These are phyloP conservation scores for Percopsis transmontana DNA, from an alignment of 2,113 vertebrate genomes.

Conservation along the genomic window DNA sequence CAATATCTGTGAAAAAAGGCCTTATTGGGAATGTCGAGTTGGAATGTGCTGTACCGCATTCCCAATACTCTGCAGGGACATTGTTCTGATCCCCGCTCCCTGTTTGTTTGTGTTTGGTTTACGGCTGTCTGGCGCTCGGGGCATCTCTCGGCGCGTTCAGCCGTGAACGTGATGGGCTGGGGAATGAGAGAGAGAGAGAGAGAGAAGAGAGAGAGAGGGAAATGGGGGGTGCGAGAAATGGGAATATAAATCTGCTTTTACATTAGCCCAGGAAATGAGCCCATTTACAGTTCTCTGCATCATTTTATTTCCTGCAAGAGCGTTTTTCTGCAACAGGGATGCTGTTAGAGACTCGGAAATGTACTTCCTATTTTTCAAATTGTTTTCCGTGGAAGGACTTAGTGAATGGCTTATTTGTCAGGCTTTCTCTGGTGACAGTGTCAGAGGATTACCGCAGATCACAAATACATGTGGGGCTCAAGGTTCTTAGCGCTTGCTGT, in stretches of 20 bases:
- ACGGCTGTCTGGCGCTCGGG: not conserved
- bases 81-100: too few species aligned
- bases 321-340: slow-evolving; percentile 13
- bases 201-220: not conserved
- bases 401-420: not conserved
- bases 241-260: slow-evolving; percentile 14
- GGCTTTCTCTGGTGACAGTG: not conserved
- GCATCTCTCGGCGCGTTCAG: not conserved
- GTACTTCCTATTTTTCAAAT: not conserved
- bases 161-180: not conserved
- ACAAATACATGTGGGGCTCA: not conserved
- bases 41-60: too few species aligned
- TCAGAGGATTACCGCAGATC: not conserved
- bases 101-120: not conserved
- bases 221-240: slow-evolving; percentile 10
- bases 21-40: too few species aligned
- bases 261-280: slow-evolving; percentile 25
- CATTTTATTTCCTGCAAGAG: slow-evolving; percentile 3
- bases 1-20: not conserved
- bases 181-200: not conserved
- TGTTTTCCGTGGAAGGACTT: not conserved
- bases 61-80: too few species aligned
- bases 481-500: not conserved
- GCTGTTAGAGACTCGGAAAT: not conserved
- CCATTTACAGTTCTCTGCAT: slow-evolving; percentile 22